Conservation (phyloP, 1,140 invertebrate species). For the Battus philenor region DNA sequence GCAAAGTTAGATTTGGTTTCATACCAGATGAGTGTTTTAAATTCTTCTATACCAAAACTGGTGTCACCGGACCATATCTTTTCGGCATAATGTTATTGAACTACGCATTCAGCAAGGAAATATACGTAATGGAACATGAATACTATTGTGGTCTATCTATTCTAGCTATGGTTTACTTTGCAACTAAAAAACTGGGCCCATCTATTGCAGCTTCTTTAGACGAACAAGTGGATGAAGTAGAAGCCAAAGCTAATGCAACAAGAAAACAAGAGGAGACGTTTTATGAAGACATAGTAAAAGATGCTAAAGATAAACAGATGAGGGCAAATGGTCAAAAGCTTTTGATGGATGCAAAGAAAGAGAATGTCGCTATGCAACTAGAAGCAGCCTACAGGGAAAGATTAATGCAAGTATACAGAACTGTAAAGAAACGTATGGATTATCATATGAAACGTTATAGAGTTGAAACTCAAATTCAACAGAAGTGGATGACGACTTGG, state of each 20-base stretch:
- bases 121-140: slow-evolving; percentile 93
- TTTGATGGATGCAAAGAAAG: slow-evolving; percentile 90
- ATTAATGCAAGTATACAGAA: slow-evolving; percentile 37
- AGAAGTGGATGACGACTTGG: slow-evolving; percentile 63
- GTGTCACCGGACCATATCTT: slow-evolving; percentile 91
- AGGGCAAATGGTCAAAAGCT: slow-evolving; percentile 84
- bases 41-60: slow-evolving; percentile 95
- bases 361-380: slow-evolving; percentile 92
- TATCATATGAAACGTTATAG: slow-evolving; percentile 47
- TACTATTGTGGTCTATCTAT: slow-evolving; percentile 88
- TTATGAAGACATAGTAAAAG: slow-evolving; percentile 77
- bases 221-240: slow-evolving; percentile 81
- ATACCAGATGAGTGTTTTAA: slow-evolving; percentile 79
- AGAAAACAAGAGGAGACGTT: slow-evolving; percentile 30
- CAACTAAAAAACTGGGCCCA: slow-evolving; percentile 85
- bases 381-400: slow-evolving; percentile 90
- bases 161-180: slow-evolving; percentile 79
- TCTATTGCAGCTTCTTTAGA: slow-evolving; percentile 78
- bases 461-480: slow-evolving; percentile 41
- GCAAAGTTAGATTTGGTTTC: slow-evolving; percentile 39
- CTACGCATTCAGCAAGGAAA: slow-evolving; percentile 93
- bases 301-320: slow-evolving; percentile 84
- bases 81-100: slow-evolving; percentile 85
- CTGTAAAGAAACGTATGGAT: slow-evolving; percentile 44
- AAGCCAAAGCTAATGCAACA: slow-evolving; percentile 24